phyloP scores from a whole-genome alignment of 2,113 vertebrate species.

The Pomatostomus ruficeps region DNA sequence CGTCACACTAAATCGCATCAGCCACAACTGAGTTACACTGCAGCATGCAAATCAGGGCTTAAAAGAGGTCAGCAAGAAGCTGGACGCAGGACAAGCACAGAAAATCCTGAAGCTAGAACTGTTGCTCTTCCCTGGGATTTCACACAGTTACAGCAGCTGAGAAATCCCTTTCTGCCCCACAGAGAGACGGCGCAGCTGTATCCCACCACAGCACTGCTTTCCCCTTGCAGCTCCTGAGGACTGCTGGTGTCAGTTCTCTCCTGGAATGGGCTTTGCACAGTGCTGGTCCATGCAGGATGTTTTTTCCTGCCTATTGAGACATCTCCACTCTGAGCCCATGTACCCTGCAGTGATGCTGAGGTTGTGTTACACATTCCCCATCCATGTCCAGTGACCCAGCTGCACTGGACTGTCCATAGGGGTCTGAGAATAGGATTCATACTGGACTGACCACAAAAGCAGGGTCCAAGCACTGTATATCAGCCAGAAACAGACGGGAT shows the following conservation, averaged over 20 bases:
- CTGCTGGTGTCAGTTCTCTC: not conserved
- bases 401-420: fast-evolving
- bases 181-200: not conserved
- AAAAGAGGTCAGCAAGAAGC: not conserved
- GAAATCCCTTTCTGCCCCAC: not conserved
- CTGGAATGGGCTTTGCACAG: not conserved
- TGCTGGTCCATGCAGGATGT: not conserved
- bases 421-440: not conserved
- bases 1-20: not conserved
- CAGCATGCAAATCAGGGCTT: slow-evolving; percentile 21
- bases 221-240: not conserved
- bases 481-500: not conserved
- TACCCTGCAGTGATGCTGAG: not conserved
- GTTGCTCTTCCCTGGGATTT: not conserved
- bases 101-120: not conserved
- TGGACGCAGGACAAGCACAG: fast-evolving
- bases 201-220: fast-evolving
- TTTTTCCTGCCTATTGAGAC: not conserved
- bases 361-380: not conserved
- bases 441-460: not conserved
- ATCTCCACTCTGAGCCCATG: fast-evolving
- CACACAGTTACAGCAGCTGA: not conserved
- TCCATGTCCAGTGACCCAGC: not conserved
- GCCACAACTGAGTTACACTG: not conserved
- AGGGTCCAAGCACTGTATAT: not conserved